Evolutionary conservation across 2,888 invertebrate genomes (phyloP).

Genomic region (Tenthredo amoena): DNA sequence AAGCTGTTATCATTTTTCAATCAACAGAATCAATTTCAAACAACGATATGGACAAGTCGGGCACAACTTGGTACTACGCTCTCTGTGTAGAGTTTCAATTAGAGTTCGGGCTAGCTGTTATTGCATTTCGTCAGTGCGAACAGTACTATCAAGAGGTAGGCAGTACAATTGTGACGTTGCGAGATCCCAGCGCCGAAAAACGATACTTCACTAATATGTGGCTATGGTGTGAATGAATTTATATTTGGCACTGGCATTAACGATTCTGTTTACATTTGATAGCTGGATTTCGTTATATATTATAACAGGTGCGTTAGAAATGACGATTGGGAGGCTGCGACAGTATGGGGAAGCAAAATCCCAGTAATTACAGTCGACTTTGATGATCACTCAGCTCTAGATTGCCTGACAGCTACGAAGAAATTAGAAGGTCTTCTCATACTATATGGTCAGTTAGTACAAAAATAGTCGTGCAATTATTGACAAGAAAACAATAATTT

Average conservation of each 20-base stretch:
- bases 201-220: constrained; percentile 82
- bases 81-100: constrained; percentile 81
- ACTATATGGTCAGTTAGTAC: constrained; percentile 75
- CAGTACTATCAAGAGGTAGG: constrained; percentile 81
- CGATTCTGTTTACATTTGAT: constrained; percentile 8
- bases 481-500: neutral
- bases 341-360: constrained; percentile 80
- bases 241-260: constrained; percentile 25
- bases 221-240: constrained; percentile 79
- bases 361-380: constrained; percentile 69
- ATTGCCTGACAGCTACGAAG: constrained; percentile 79
- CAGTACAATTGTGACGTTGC: constrained; percentile 76
- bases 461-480: neutral
- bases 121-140: constrained; percentile 79
- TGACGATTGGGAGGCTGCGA: constrained; percentile 81
- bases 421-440: constrained; percentile 81
- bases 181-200: constrained; percentile 80
- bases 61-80: constrained; percentile 82
- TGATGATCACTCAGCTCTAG: constrained; percentile 71
- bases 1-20: constrained; percentile 45
- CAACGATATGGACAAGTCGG: constrained; percentile 75
- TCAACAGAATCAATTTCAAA: constrained; percentile 66
- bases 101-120: constrained; percentile 81
- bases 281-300: constrained; percentile 14
- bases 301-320: constrained; percentile 80